phyloP scores from a whole-genome alignment of 2,888 invertebrate genomes.

The Nematopogon swammerdamellus region DNA sequence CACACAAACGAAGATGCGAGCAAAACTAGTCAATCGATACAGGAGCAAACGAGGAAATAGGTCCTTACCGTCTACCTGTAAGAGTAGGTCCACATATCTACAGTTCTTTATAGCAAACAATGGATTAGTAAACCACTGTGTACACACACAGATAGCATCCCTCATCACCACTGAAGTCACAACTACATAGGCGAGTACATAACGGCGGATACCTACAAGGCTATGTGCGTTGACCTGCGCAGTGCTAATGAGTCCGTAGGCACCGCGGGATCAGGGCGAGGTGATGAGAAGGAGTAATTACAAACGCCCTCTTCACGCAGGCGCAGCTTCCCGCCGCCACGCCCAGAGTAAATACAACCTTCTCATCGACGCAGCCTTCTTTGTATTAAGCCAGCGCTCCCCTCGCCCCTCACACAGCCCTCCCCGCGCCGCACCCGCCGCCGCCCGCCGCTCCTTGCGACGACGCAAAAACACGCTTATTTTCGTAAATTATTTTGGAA shows the following conservation, averaged over 20 bases:
- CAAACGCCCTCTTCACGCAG: background rate
- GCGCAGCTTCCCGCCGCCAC: background rate
- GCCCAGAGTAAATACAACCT: background rate
- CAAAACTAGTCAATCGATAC: too few relatives aligned
- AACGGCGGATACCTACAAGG: background rate
- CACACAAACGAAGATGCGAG: too few relatives aligned
- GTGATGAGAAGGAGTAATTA: background rate
- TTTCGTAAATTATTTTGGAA: background rate
- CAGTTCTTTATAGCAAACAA: too few relatives aligned
- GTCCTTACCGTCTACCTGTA: too few relatives aligned
- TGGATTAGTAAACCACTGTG: too few relatives aligned
- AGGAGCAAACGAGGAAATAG: too few relatives aligned
- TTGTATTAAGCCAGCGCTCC: background rate
- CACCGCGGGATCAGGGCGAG: background rate
- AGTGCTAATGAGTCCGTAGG: background rate
- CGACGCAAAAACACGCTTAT: background rate
- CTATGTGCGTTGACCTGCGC: background rate
- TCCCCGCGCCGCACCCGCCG: background rate
- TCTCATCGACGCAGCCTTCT: background rate
- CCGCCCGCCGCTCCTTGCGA: background rate
- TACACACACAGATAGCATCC: too few relatives aligned
- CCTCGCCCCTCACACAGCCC: background rate
- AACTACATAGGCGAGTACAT: background rate
- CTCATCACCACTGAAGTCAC: too few relatives aligned
- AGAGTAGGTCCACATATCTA: too few relatives aligned